Evolutionary conservation across 2,113 vertebrate species (phyloP), one percentile per base, ranked within the genome.

Genomic region (Ginglymostoma cirratum): DNA sequence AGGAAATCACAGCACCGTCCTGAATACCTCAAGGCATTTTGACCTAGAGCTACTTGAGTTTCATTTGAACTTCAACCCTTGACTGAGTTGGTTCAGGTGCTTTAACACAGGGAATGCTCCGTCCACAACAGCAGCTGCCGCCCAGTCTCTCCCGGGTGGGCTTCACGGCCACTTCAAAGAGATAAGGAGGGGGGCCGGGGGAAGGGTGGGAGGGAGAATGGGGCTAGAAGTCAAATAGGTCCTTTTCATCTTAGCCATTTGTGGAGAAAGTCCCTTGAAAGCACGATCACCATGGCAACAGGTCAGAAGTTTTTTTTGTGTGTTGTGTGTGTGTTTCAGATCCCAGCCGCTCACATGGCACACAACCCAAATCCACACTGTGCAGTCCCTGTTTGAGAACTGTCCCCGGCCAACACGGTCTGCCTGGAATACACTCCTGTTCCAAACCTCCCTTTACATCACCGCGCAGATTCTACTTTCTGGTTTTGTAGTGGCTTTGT

Each of bases 21-120:
- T 72, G 24, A 72, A 34, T 72, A 24, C 30, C 94, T 52, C 69
- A 72, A 14, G 30, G 67, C 42, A 72, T 48, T 72, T 48, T 72
- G 94, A 72, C 94, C 94, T 52, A 19, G 72, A 48, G 38, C 67
- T 72, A 72, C 67, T 95, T 72, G 94, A 76, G 67, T 95, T 95
- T 95, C 94, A 95, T 48, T 70, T 72, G 67, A 72, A 95, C 67
- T 72, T 52, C 52, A 52, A 95, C 94, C 94, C 93, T 94, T 38
- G 38, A 17, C 94, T 95, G 94, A 72, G 45, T 72, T 72, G 69
- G 67, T 95, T 95, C 94, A 95, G 94, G 94, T 95, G 94, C 42
- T 72, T 52, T 95, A 95, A 72, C 69, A 72, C 42, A 72, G 69
- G 69, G 67, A 95, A 52, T 95, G 94, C 94, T 69, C 89, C 15